A percentile compares a stretch with the other conserved stretches of the same genome.
phyloP scores from a whole-genome alignment of 2,888 invertebrate species.

The Andrena marginata region DNA sequence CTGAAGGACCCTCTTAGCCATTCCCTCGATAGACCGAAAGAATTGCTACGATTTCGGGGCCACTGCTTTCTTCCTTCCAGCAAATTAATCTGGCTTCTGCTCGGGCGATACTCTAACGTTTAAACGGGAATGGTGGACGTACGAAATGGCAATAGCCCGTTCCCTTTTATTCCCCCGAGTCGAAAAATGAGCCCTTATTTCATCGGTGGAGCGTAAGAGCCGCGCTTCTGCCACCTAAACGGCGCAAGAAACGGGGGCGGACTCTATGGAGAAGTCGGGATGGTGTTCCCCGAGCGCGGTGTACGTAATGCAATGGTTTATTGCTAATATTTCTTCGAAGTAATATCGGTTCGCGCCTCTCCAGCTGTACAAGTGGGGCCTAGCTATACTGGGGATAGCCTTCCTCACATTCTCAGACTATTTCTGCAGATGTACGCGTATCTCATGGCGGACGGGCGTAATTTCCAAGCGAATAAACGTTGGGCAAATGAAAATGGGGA shows the following conservation, averaged over 20 bases:
- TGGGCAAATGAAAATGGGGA: background rate
- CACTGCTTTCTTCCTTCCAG: constrained; percentile 42
- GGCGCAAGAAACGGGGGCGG: constrained; percentile 57
- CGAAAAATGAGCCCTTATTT: constrained; percentile 74
- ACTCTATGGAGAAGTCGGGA: constrained; percentile 41
- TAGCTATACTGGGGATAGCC: constrained; percentile 30
- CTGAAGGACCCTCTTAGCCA: constrained; percentile 23
- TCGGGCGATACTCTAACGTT: constrained; percentile 48
- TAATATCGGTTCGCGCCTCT: constrained; percentile 66
- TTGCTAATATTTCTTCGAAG: constrained; percentile 71
- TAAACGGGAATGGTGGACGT: constrained; percentile 56
- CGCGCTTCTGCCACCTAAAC: constrained; percentile 68
- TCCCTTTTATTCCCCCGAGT: constrained; percentile 63
- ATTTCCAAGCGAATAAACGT: background rate
- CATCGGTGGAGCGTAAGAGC: constrained; percentile 66
- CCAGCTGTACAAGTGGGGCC: constrained; percentile 33
- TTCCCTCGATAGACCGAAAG: constrained; percentile 27
- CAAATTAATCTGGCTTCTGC: constrained; percentile 70
- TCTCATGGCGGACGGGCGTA: background rate
- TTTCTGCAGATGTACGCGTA: constrained; percentile 21
- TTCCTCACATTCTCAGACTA: constrained; percentile 29
- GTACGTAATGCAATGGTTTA: constrained; percentile 69
- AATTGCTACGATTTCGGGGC: constrained; percentile 47
- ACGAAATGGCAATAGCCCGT: constrained; percentile 65
- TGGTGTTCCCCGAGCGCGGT: constrained; percentile 30